Base-by-base conservation (phyloP, 2,113 vertebrate species). In the Erythrocebus patas region DNA sequence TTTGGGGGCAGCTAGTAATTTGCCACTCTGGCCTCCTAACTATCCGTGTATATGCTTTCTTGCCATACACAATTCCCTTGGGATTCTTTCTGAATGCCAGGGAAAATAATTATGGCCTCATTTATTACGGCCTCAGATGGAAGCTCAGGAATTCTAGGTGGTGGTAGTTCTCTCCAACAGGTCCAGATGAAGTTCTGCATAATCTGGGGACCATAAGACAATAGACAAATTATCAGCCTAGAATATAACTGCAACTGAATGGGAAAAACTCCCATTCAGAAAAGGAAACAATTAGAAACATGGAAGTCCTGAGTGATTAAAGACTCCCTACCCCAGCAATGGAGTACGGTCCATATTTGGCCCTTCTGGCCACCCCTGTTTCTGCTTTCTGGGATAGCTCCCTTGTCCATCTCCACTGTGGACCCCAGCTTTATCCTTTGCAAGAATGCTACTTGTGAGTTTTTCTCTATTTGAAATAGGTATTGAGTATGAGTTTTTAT, bases 81-180 rank as follows among this genome's bases (percentile, higher is more conserved):
- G 12, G 27, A 14, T 78, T 57, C 52, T 81, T 50, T 59, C 76
- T 48, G 1, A 17, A 22, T 59, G n/a, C 4, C 45, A 17, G n/a
- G 22, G 25, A 88, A 70, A n/a, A 55, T 13, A 27, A n/a, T 27
- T 27, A 48, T 45, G 38, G 8, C 5, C 40, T 17, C 27, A 61
- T 1, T 0, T 9, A 12, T 43, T 50, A 2, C 1, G 18, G 38
- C 20, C 30, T 91, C 55, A 75, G 22, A 12, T 25, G 0, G 2
- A 75, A 78, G 27, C 27, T 94, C 55, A 48, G 61, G 22, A 61
- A 43, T 0, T 32, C 43, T 22, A 20, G 23, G 12, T 81, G 30
- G 12, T 81, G 17, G 30, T 8, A 14, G 35, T 17, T 57, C 6
- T 82, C 12, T 64, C 18, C 6, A 66, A 23, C 5, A 85, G 61